Conservation (phyloP, 2,888 invertebrate species). For the Drosophila mayaguana region DNA sequence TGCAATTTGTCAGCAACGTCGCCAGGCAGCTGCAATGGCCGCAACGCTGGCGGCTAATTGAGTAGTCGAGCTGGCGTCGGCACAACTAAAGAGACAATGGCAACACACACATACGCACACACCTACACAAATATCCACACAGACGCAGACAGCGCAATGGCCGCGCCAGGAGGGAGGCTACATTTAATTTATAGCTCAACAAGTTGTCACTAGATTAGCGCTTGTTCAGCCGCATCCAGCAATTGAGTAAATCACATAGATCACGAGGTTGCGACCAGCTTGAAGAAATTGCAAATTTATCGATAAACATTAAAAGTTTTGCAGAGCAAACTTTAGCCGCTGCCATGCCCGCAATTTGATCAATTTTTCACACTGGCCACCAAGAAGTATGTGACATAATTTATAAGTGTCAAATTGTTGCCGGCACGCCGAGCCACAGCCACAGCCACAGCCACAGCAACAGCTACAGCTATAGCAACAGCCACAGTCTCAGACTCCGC, state of each 20-base stretch:
- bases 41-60: slow-evolving; percentile 66
- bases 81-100: slow-evolving; percentile 35
- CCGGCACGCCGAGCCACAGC: slow-evolving; percentile 24
- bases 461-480: too few relatives aligned
- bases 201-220: slow-evolving; percentile 76
- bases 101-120: slow-evolving; percentile 14
- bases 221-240: slow-evolving; percentile 30
- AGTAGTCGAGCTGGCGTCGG: slow-evolving; percentile 50
- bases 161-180: slow-evolving; percentile 12
- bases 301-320: slow-evolving; percentile 69
- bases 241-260: slow-evolving; percentile 46
- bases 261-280: slow-evolving; percentile 39
- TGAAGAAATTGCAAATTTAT: slow-evolving; percentile 57
- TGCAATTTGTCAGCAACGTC: slow-evolving; percentile 76
- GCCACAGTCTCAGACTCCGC: not conserved
- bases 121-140: not conserved
- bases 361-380: slow-evolving; percentile 56
- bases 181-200: slow-evolving; percentile 75
- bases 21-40: slow-evolving; percentile 55
- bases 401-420: slow-evolving; percentile 75
- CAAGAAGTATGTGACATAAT: slow-evolving; percentile 73
- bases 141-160: slow-evolving; percentile 1
- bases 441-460: not conserved
- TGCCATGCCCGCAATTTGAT: slow-evolving; percentile 47
- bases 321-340: slow-evolving; percentile 24